Evolutionary conservation across 2,797 vertebrate genomes (phyloP).

Genomic region (Brachyrhaphis roseni): DNA sequence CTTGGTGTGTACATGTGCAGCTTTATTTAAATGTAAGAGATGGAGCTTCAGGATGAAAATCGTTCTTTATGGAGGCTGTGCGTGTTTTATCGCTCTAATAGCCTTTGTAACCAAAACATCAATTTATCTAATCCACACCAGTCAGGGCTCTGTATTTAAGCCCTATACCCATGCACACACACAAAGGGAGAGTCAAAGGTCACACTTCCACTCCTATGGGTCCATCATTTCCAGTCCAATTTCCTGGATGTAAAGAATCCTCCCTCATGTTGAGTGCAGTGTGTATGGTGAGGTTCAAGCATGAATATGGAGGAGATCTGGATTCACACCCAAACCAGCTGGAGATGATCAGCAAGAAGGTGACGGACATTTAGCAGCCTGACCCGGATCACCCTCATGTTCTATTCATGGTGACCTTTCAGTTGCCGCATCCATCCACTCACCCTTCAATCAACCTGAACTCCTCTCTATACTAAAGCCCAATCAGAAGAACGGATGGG

Average conservation of each 20-base stretch:
- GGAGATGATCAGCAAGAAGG: conserved; percentile 62
- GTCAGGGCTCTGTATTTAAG: conserved; percentile 35
- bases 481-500: no score
- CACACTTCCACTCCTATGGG: conserved; percentile 28
- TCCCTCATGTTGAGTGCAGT: conserved; percentile 56
- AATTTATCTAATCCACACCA: conserved; percentile 38
- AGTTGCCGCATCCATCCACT: conserved; percentile 11
- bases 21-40: conserved; percentile 35
- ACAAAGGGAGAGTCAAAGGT: conserved; percentile 57
- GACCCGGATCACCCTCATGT: conserved; percentile 75
- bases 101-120: conserved; percentile 31
- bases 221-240: conserved; percentile 60
- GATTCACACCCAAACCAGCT: conserved; percentile 52
- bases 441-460: conserved; percentile 28
- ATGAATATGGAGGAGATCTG: conserved; percentile 68
- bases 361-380: conserved; percentile 60
- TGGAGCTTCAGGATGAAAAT: conserved; percentile 25
- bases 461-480: neutral
- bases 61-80: conserved; percentile 41
- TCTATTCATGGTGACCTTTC: conserved; percentile 86
- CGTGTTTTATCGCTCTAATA: conserved; percentile 22
- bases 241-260: conserved; percentile 61
- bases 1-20: conserved; percentile 24
- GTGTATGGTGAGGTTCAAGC: conserved; percentile 42
- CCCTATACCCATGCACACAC: conserved; percentile 6